These are phyloP conservation scores for Drosophila hamatofila DNA, from an alignment of 2,888 invertebrate genomes.

Conservation along the genomic window DNA sequence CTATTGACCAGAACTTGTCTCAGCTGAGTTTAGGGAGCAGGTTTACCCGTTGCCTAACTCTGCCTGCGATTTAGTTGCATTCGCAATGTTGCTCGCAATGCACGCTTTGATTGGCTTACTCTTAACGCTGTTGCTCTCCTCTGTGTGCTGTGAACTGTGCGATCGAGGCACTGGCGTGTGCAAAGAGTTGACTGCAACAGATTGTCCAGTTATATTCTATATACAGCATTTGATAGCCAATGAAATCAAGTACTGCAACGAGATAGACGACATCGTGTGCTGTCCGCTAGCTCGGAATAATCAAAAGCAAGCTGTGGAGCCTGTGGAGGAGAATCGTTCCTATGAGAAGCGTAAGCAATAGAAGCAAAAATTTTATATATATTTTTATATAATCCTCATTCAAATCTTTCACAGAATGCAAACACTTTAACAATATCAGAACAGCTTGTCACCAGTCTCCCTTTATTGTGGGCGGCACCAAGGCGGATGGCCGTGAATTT, in stretches of 20 bases:
- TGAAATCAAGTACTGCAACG: conserved; percentile 65
- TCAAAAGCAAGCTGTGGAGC: conserved; percentile 20
- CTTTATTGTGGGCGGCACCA: conserved; percentile 69
- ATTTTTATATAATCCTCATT: not conserved
- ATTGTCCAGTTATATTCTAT: conserved; percentile 68
- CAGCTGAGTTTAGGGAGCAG: conserved; percentile 14
- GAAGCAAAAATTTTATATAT: not conserved
- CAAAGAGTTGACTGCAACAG: conserved; percentile 51
- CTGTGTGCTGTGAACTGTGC: conserved; percentile 49
- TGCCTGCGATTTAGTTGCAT: conserved; percentile 40
- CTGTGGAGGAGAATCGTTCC: conserved; percentile 20
- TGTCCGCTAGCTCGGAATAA: conserved; percentile 56
- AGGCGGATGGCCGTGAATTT: conserved; percentile 77
- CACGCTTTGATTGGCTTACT: conserved; percentile 11
- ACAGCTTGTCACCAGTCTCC: conserved; percentile 52
- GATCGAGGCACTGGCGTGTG: conserved; percentile 69
- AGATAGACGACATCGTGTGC: conserved; percentile 71
- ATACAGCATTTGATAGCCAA: conserved; percentile 60
- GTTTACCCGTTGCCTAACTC: conserved; percentile 19
- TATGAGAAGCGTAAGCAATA: conserved; percentile 57
- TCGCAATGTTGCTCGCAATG: conserved; percentile 36
- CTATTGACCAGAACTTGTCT: conserved; percentile 31
- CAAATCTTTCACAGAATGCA: conserved; percentile 48
- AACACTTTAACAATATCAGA: conserved; percentile 52
- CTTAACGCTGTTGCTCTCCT: not conserved